phyloP scores from a whole-genome alignment of 2,888 invertebrate genomes.

The Eupithecia subumbrata region DNA sequence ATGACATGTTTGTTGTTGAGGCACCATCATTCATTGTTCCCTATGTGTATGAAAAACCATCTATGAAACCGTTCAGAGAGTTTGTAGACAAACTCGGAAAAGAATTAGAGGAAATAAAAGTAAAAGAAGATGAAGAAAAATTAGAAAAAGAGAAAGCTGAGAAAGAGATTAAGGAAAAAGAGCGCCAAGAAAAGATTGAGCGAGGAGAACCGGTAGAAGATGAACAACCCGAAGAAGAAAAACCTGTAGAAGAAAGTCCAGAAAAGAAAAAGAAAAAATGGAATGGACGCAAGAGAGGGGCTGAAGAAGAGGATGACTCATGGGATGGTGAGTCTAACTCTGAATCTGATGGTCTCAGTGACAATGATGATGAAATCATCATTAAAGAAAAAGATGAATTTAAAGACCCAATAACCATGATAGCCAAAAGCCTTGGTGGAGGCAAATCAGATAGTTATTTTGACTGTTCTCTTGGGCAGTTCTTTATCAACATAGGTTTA shows the following conservation, averaged over 20 bases:
- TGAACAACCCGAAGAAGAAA: constrained; percentile 54
- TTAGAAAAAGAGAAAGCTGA: constrained; percentile 65
- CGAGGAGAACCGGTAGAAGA: constrained; percentile 55
- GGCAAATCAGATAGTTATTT: constrained; percentile 89
- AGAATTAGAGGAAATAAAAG: constrained; percentile 82
- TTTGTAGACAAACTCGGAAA: constrained; percentile 87
- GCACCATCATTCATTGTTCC: constrained; percentile 97
- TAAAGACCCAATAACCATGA: constrained; percentile 74
- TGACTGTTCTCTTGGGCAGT: constrained; percentile 94
- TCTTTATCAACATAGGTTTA: constrained; percentile 96
- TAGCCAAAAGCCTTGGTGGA: constrained; percentile 73
- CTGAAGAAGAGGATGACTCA: constrained; percentile 84
- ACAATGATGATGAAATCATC: constrained; percentile 78
- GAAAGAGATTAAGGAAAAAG: constrained; percentile 72
- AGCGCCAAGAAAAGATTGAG: constrained; percentile 71
- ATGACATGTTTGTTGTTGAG: constrained; percentile 96
- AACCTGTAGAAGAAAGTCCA: constrained; percentile 62
- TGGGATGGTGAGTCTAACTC: constrained; percentile 84
- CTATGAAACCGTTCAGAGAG: constrained; percentile 90
- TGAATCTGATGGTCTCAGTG: constrained; percentile 79
- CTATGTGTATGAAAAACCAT: constrained; percentile 96
- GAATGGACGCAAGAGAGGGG: constrained; percentile 58
- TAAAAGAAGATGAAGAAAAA: constrained; percentile 71
- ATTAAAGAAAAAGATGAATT: constrained; percentile 85
- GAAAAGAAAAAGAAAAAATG: constrained; percentile 56